Evolutionary conservation across 2,113 vertebrate species (phyloP).

Genomic region (Camelus bactrianus): DNA sequence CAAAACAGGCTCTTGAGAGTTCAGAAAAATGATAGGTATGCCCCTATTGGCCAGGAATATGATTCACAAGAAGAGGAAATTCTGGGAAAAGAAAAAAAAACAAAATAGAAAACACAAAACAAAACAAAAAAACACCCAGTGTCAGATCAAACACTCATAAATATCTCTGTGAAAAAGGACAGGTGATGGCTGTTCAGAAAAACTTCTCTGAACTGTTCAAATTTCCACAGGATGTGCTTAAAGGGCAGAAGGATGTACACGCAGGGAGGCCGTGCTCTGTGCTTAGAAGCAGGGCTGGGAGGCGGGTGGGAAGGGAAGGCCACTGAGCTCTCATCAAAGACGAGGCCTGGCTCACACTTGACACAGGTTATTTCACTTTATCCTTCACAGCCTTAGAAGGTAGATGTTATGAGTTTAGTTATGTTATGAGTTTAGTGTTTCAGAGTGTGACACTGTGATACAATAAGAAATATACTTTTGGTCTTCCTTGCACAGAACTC

Average conservation of each 20-base stretch:
- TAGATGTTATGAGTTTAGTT: neutral
- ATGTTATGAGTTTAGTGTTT: neutral
- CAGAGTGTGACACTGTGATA: neutral
- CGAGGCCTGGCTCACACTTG: neutral
- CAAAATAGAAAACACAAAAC: neutral
- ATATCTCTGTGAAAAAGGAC: neutral
- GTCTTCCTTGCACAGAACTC: neutral
- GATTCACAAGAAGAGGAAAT: conserved; percentile 21
- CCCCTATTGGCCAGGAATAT: neutral
- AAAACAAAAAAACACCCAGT: too few species aligned
- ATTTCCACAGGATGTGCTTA: neutral
- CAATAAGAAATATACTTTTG: neutral
- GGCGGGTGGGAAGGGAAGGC: neutral
- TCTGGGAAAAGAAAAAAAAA: neutral
- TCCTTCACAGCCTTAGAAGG: neutral
- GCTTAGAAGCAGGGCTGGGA: neutral
- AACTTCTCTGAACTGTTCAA: neutral
- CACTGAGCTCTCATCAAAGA: neutral
- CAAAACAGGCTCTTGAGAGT: neutral
- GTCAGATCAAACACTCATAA: neutral
- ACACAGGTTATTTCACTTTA: neutral
- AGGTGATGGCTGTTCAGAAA: neutral
- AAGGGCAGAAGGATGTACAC: neutral
- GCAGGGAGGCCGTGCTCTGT: neutral
- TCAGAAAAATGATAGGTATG: neutral